Percentiles rank a stretch among this genome's conserved stretches.
These are phyloP conservation scores for Scolanthus callimorphus DNA, from an alignment of 92 coral and sea anemone species.

Conservation along the genomic window DNA sequence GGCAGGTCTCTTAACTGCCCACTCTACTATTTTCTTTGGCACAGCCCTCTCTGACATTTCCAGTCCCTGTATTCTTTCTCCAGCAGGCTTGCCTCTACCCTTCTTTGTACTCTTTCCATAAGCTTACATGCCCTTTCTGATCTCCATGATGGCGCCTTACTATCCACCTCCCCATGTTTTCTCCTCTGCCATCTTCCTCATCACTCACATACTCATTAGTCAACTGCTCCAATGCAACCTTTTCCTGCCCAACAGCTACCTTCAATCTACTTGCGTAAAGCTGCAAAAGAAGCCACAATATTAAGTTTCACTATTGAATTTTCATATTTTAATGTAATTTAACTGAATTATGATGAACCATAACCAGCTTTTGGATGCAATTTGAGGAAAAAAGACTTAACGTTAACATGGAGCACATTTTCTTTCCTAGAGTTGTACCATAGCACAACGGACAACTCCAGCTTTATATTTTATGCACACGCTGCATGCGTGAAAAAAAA, in stretches of 20 bases:
- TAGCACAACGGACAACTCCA: no score
- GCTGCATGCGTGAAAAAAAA: no score
- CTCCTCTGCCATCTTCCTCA: constrained; percentile 23
- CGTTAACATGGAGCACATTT: no score
- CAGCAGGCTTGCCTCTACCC: background rate
- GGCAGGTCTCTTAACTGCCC: constrained; percentile 17
- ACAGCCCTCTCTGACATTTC: background rate
- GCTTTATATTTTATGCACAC: no score
- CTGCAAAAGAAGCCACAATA: constrained; percentile 15
- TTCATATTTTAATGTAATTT: no score
- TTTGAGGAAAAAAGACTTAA: no score
- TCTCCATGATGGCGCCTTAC: constrained; percentile 21
- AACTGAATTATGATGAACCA: no score
- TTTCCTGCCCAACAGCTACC: constrained; percentile 15
- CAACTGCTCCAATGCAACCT: background rate
- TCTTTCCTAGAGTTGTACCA: no score
- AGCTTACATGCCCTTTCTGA: constrained; percentile 4
- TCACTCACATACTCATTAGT: constrained; percentile 18
- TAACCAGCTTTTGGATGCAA: no score
- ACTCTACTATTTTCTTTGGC: background rate
- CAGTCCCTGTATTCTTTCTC: background rate
- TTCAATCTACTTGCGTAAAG: constrained; percentile 11
- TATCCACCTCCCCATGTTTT: constrained; percentile 13
- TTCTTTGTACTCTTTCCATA: constrained; percentile 1
- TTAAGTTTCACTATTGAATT: no score